Evolutionary conservation across 2,888 invertebrate species (phyloP).

Genomic region (Caenorhabditis imperialis): DNA sequence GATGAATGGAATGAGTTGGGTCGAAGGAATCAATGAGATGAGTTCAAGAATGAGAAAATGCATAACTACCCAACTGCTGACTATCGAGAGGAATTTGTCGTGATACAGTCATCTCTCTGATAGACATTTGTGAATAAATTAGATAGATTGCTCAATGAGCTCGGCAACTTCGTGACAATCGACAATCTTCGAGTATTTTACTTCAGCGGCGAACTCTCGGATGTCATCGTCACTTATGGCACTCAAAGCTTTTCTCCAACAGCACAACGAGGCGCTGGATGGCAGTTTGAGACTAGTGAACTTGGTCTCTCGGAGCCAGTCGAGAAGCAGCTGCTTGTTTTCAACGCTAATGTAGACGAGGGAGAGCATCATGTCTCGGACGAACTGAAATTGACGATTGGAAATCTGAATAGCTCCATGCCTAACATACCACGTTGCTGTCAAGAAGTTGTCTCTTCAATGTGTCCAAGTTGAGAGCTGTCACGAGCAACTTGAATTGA

Average conservation of each 20-base stretch:
- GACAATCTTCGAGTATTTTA: slow-evolving; percentile 35
- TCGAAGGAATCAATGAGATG: slow-evolving; percentile 23
- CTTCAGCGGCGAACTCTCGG: slow-evolving; percentile 30
- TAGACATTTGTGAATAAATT: slow-evolving; percentile 21
- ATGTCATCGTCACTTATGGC: slow-evolving; percentile 29
- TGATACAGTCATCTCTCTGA: slow-evolving; percentile 47
- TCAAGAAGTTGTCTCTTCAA: slow-evolving; percentile 39
- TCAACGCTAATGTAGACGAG: slow-evolving; percentile 52
- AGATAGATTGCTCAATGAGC: slow-evolving; percentile 40
- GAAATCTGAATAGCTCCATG: neutral
- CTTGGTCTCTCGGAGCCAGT: slow-evolving; percentile 34
- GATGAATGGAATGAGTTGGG: slow-evolving; percentile 36
- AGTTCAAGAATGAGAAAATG: slow-evolving; percentile 45
- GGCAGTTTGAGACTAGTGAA: slow-evolving; percentile 40
- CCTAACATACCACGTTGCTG: slow-evolving; percentile 32
- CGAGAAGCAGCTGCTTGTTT: slow-evolving; percentile 44
- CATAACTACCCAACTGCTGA: slow-evolving; percentile 28
- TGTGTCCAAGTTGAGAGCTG: slow-evolving; percentile 37
- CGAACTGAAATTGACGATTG: slow-evolving; percentile 53
- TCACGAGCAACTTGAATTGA: slow-evolving; percentile 39
- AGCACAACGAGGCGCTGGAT: slow-evolving; percentile 9
- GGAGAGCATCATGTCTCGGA: slow-evolving; percentile 60
- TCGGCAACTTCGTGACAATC: slow-evolving; percentile 36
- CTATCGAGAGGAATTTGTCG: slow-evolving; percentile 26
- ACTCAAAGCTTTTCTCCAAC: slow-evolving; percentile 44